Evolutionary conservation across 2,888 invertebrate genomes (phyloP).

Genomic region (Melanargia galathea): DNA sequence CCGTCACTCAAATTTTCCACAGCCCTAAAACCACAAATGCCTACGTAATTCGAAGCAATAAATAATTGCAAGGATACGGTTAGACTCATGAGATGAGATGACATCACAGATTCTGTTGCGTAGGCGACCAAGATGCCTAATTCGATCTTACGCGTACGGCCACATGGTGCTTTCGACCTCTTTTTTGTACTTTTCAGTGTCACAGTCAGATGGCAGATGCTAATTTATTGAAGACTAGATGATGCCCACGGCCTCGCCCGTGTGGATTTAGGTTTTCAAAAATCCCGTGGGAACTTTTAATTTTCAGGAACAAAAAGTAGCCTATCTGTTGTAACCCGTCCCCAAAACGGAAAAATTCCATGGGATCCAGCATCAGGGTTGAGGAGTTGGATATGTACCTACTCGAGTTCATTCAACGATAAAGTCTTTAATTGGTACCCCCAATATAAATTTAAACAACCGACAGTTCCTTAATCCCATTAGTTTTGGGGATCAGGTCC

Average conservation of each 20-base stretch:
- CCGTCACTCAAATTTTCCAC: background rate
- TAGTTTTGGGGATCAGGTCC: no score
- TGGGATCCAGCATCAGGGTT: no score
- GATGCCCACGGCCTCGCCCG: no score
- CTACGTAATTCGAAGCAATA: conserved; percentile 35
- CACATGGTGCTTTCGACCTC: conserved; percentile 11
- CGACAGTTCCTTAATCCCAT: no score
- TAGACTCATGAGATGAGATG: conserved; percentile 42
- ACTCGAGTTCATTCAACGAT: no score
- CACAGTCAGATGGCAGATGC: background rate
- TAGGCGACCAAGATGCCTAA: conserved; percentile 40
- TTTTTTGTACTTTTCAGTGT: background rate
- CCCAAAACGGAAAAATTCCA: no score
- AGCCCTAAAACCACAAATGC: conserved; percentile 14
- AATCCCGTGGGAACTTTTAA: background rate
- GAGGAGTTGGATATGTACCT: no score
- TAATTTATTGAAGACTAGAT: background rate
- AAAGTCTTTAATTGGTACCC: no score
- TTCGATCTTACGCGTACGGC: conserved; percentile 20
- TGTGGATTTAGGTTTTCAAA: no score
- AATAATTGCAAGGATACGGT: conserved; percentile 41
- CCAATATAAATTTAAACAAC: no score
- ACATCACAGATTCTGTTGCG: conserved; percentile 43
- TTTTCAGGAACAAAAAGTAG: no score
- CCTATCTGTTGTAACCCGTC: no score